Conservation (phyloP, 2,888 invertebrate genomes). For the Euphydryas editha region DNA sequence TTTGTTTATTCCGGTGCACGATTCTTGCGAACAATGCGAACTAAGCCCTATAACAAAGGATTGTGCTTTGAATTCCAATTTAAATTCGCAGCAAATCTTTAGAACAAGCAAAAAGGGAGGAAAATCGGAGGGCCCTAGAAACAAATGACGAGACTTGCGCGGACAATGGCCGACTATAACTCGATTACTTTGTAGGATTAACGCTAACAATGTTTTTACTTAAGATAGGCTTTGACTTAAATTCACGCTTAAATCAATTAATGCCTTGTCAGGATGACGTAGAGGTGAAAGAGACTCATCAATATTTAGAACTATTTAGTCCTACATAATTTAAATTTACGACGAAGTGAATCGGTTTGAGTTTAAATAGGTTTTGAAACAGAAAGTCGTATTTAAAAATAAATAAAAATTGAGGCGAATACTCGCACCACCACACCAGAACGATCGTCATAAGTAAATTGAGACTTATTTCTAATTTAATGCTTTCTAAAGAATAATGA, state of each 20-base stretch:
- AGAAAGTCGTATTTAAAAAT: not conserved
- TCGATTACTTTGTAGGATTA: slow-evolving; percentile 66
- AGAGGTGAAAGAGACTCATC: not conserved
- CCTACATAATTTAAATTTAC: too few species aligned
- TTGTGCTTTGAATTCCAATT: slow-evolving; percentile 61
- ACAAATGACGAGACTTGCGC: slow-evolving; percentile 61
- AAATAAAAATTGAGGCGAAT: too few species aligned
- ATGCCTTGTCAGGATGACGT: not conserved
- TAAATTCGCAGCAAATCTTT: slow-evolving; percentile 53
- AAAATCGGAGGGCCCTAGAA: slow-evolving; percentile 57
- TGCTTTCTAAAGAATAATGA: too few species aligned
- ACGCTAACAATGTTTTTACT: slow-evolving; percentile 58
- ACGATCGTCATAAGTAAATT: too few species aligned
- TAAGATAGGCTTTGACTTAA: slow-evolving; percentile 12
- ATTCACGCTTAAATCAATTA: slow-evolving; percentile 4
- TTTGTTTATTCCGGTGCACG: slow-evolving; percentile 38
- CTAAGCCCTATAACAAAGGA: slow-evolving; percentile 60
- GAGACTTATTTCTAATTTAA: too few species aligned
- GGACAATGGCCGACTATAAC: slow-evolving; percentile 60
- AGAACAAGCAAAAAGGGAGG: slow-evolving; percentile 54
- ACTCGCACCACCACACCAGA: too few species aligned
- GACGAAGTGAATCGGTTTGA: not conserved
- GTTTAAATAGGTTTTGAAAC: not conserved
- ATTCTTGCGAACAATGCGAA: slow-evolving; percentile 52
- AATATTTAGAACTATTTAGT: not conserved